These are phyloP conservation scores for Phalanger gymnotis DNA, from an alignment of 2,797 vertebrate genomes.

Conservation along the genomic window DNA sequence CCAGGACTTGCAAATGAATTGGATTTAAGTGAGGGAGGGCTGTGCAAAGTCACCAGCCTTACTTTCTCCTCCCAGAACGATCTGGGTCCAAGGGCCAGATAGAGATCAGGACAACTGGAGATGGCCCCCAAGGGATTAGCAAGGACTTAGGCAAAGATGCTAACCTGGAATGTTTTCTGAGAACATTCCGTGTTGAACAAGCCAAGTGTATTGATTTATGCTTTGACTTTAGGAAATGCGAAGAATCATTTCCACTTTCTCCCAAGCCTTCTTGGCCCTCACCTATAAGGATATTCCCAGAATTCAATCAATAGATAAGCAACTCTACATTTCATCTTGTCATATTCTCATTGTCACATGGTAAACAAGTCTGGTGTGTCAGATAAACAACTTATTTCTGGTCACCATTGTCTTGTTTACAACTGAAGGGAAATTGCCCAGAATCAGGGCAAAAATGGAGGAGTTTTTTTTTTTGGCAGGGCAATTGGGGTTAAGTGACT, in stretches of 20 bases:
- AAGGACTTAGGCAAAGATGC: slow-evolving; percentile 56
- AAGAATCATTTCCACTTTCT: slow-evolving; percentile 79
- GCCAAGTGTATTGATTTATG: slow-evolving; percentile 66
- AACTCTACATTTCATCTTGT: slow-evolving; percentile 25
- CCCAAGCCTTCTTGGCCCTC: slow-evolving; percentile 52
- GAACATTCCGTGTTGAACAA: slow-evolving; percentile 57
- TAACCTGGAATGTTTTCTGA: slow-evolving; percentile 73
- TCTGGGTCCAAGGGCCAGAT: too few species aligned
- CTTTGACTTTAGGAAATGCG: slow-evolving; percentile 71
- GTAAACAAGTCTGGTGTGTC: neutral
- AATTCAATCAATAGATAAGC: slow-evolving; percentile 58
- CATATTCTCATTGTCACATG: slow-evolving; percentile 32
- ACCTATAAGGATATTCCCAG: slow-evolving; percentile 17
- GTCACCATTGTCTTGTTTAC: neutral
- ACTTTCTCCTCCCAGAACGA: too few species aligned
- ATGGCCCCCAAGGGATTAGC: neutral
- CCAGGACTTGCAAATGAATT: too few species aligned
- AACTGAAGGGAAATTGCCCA: neutral
- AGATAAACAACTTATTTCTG: neutral
- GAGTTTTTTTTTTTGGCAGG: too few species aligned
- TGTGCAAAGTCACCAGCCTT: too few species aligned
- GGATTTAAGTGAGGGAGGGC: too few species aligned
- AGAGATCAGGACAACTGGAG: too few species aligned
- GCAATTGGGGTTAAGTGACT: too few species aligned
- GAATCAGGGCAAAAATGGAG: neutral